Evolutionary conservation across 2,113 vertebrate genomes (phyloP), one percentile per base, ranked within the genome.

Genomic region (Parus major): DNA sequence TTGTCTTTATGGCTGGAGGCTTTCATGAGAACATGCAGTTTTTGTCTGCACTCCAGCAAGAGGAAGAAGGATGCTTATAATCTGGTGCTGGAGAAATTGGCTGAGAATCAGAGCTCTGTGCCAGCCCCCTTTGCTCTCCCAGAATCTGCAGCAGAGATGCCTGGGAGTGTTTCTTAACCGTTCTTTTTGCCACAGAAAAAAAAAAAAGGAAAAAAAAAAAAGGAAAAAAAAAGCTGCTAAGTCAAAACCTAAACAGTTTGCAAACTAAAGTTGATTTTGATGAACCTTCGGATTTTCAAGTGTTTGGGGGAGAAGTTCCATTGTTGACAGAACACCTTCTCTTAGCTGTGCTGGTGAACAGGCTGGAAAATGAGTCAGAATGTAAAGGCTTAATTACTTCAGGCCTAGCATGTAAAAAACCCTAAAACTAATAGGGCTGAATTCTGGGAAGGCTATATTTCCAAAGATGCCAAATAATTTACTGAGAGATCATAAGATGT

Each of bases 11-110:
- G 93, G 82, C 82, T 94, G 92, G 71, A 93, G 90, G 79, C 71
- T 95, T 90, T 88, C 77, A 90, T 81, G 88, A 61, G 95, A 96
- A 95, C 96, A 95, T 9, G 66, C 75, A 68, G 96, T 90, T 94
- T 96, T 82, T 96, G 95, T 96, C 93, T 90, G 82, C 28, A 5
- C 95, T 96, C 92, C 95, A 96, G 92, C 82, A 82, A 88, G 79
- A 93, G 93, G 92, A 96, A 93, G 96, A 95, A 92, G 88, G 90
- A 94, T 96, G 95, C 93, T 90, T 90, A 71, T 90, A 93, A 96
- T 92, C 90, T 29, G 71, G 95, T 66, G 63, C 82, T 94, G 82
- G 90, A 93, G 75, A 92, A 94, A 53, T 95, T 96, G 95, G 96
- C 95, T 94, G 82, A 53, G 82, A 63, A 61, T 92, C 96, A 96